Conservation (phyloP, 2,797 vertebrate species). For the Molossus alvarezi region DNA sequence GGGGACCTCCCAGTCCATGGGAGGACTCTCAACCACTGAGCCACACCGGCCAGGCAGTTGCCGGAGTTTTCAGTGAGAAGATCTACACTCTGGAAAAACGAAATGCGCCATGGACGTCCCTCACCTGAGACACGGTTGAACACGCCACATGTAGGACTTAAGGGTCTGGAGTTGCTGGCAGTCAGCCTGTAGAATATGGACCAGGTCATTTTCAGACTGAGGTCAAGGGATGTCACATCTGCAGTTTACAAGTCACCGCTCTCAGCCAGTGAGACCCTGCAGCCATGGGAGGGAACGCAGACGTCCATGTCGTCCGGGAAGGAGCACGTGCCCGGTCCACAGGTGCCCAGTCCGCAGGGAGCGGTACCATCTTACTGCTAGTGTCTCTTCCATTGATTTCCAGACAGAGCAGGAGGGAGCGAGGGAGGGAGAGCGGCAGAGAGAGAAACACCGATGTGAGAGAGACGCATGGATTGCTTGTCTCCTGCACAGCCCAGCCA, state of each 20-base stretch:
- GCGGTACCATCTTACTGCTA: neutral
- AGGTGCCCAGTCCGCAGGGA: too few relatives aligned
- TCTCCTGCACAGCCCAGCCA: too few relatives aligned
- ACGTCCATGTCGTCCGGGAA: neutral
- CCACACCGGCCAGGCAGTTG: neutral
- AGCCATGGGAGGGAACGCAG: neutral
- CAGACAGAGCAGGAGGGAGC: too few relatives aligned
- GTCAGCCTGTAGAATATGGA: neutral
- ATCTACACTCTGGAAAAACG: slow-evolving; percentile 40
- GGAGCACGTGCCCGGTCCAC: neutral
- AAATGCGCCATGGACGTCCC: neutral
- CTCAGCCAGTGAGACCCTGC: neutral
- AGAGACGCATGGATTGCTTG: too few relatives aligned
- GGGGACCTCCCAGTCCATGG: too few relatives aligned
- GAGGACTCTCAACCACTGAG: too few relatives aligned
- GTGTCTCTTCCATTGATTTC: neutral
- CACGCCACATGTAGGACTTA: neutral
- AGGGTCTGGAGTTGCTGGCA: neutral
- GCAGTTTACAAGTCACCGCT: neutral
- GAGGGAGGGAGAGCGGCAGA: too few relatives aligned
- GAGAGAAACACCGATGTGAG: too few relatives aligned
- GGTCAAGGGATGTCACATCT: neutral
- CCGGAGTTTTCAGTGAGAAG: slow-evolving; percentile 39
- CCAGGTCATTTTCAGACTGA: slow-evolving; percentile 26
- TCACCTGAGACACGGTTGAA: neutral